A percentile compares a stretch with the other conserved stretches of the same genome.
Evolutionary conservation across 2,888 invertebrate species (phyloP).

Genomic region (Anagyrus pseudococci): DNA sequence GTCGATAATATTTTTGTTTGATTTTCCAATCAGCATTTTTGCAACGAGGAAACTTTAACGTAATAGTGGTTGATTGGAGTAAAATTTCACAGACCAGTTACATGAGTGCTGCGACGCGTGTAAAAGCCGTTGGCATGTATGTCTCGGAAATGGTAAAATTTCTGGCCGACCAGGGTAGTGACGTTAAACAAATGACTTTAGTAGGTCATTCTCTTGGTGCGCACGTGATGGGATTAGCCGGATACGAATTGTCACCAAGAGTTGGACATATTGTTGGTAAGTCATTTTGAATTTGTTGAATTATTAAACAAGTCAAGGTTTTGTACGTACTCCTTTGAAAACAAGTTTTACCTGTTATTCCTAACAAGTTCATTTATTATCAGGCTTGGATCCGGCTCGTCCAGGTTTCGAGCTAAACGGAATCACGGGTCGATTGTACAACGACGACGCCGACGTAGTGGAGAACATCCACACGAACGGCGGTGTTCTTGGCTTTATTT

Average conservation of each 20-base stretch:
- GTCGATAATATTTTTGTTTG: neutral
- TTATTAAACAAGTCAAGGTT: too few species aligned
- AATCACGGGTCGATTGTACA: conserved; percentile 49
- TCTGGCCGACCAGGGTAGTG: conserved; percentile 43
- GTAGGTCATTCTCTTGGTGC: conserved; percentile 55
- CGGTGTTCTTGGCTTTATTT: conserved; percentile 52
- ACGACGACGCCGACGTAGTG: conserved; percentile 55
- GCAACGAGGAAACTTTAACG: conserved; percentile 47
- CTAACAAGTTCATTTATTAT: neutral
- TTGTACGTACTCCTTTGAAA: neutral
- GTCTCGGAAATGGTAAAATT: conserved; percentile 50
- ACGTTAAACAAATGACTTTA: conserved; percentile 43
- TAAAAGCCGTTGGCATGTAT: conserved; percentile 42
- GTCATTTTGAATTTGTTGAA: neutral
- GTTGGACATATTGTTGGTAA: conserved; percentile 50
- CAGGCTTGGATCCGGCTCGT: conserved; percentile 60
- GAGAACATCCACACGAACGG: conserved; percentile 60
- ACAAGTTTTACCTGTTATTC: neutral
- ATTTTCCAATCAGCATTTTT: conserved; percentile 46
- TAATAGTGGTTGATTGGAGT: conserved; percentile 55
- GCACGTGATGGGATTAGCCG: conserved; percentile 52
- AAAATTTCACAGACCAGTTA: conserved; percentile 43
- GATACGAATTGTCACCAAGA: conserved; percentile 41
- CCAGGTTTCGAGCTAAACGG: conserved; percentile 50
- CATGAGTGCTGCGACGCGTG: conserved; percentile 41